Conservation (phyloP, 2,888 invertebrate genomes). For the Lithophane socia region DNA sequence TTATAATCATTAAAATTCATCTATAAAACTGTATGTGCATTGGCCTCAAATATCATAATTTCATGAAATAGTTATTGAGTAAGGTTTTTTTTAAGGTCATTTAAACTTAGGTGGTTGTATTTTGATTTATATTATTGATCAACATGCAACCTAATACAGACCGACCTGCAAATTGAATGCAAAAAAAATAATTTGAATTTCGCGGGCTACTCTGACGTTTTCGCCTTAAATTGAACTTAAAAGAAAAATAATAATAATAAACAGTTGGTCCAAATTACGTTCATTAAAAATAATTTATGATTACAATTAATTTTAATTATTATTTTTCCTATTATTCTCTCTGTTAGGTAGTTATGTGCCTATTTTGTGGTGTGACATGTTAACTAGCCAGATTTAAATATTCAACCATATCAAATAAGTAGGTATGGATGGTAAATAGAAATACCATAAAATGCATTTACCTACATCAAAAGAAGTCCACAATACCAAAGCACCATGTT, state of each 20-base stretch:
- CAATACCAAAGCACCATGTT: not conserved
- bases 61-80: not conserved
- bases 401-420: not conserved
- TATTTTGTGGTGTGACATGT: not conserved
- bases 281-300: not conserved
- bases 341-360: not conserved
- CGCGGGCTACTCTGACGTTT: too few relatives aligned
- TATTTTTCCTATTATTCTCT: not conserved
- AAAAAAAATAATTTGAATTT: too few relatives aligned
- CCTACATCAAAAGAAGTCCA: not conserved
- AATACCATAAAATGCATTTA: slow-evolving; percentile 6
- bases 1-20: not conserved
- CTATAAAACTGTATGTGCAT: not conserved
- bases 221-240: too few relatives aligned
- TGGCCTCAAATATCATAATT: not conserved
- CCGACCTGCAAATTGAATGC: too few relatives aligned
- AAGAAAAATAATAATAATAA: too few relatives aligned
- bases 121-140: too few relatives aligned
- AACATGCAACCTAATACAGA: too few relatives aligned
- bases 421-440: not conserved
- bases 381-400: not conserved
- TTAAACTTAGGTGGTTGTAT: too few relatives aligned
- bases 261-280: not conserved
- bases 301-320: not conserved
- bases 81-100: not conserved